phyloP scores from a whole-genome alignment of 2,797 vertebrate genomes.

The Peromyscus attwateri region DNA sequence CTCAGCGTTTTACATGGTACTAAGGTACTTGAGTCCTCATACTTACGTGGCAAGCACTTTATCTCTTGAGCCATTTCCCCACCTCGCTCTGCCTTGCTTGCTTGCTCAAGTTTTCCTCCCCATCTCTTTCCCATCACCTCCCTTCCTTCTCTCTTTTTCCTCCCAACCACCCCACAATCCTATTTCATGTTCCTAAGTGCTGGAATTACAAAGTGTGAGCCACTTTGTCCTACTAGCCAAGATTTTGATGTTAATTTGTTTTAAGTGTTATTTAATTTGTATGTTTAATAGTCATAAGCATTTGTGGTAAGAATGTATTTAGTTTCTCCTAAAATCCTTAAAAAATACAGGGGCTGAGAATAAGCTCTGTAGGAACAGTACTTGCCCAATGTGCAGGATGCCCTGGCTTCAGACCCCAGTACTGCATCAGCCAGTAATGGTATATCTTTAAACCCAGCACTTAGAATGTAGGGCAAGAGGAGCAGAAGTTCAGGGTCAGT shows the following conservation, averaged over 20 bases:
- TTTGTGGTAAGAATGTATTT: slow-evolving; percentile 60
- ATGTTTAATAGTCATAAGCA: not conserved
- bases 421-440: not conserved
- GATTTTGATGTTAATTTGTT: slow-evolving; percentile 60
- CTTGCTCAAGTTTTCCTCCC: not conserved
- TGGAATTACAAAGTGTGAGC: not conserved
- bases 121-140: fast-evolving
- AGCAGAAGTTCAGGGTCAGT: not conserved
- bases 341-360: not conserved
- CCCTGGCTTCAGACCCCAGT: not conserved
- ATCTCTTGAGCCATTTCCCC: not conserved
- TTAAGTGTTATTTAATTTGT: slow-evolving; percentile 67
- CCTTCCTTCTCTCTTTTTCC: slow-evolving; percentile 17
- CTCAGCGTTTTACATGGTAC: not conserved
- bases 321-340: slow-evolving; percentile 18
- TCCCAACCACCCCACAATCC: not conserved
- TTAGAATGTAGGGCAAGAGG: not conserved
- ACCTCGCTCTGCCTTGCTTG: not conserved
- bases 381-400: not conserved
- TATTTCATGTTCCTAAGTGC: not conserved
- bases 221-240: not conserved
- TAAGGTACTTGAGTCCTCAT: not conserved
- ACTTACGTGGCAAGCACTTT: not conserved
- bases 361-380: not conserved
- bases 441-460: not conserved